phyloP scores from a whole-genome alignment of 2,797 vertebrate genomes.

The Myripristis murdjan region DNA sequence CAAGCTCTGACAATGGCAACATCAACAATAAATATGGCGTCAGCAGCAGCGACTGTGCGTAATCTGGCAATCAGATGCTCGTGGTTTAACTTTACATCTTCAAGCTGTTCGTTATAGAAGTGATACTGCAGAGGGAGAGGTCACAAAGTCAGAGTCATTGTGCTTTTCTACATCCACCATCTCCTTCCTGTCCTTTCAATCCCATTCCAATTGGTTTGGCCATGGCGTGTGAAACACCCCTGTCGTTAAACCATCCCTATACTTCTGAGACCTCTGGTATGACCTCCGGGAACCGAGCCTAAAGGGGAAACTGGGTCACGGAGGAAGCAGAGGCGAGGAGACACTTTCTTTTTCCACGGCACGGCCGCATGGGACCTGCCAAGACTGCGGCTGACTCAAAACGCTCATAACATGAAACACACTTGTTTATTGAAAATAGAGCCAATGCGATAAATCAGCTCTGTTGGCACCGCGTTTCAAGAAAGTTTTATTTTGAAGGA shows the following conservation, averaged over 20 bases:
- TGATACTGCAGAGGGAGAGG: neutral
- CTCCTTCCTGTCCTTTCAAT: neutral
- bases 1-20: slow-evolving; percentile 61
- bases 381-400: neutral
- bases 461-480: neutral
- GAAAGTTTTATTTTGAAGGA: neutral
- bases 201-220: slow-evolving; percentile 29
- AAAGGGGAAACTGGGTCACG: slow-evolving; percentile 29
- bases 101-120: slow-evolving; percentile 30
- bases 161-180: neutral
- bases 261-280: slow-evolving; percentile 15
- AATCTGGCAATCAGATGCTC: slow-evolving; percentile 39
- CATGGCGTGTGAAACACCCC: neutral
- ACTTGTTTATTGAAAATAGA: neutral
- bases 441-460: neutral
- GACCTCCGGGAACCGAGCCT: slow-evolving; percentile 9
- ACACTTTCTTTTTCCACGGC: no score
- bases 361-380: no score
- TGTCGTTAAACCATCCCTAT: slow-evolving; percentile 11
- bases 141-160: slow-evolving; percentile 20
- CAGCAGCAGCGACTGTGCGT: slow-evolving; percentile 13
- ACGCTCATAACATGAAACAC: neutral
- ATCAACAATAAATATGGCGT: slow-evolving; percentile 36
- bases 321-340: neutral
- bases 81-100: slow-evolving; percentile 39